These are phyloP conservation scores for Anthrax anthrax DNA, from an alignment of 2,888 invertebrate genomes.

Conservation along the genomic window DNA sequence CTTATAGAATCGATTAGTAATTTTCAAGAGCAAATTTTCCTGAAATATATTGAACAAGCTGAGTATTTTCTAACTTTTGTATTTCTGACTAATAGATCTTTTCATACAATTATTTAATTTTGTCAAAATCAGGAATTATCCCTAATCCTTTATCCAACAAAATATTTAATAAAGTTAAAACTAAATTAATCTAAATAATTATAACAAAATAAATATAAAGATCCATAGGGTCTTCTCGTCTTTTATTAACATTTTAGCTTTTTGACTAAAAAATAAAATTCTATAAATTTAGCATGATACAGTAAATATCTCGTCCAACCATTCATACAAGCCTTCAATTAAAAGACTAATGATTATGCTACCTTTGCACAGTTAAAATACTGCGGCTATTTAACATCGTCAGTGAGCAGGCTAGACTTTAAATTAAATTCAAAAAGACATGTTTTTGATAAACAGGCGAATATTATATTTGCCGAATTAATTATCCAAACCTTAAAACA, in stretches of 20 bases:
- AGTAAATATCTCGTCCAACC: conserved; percentile 51
- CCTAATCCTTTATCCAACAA: no score
- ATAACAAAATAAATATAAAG: conserved; percentile 38
- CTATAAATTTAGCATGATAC: conserved; percentile 40
- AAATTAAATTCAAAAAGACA: conserved; percentile 48
- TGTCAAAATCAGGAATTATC: no score
- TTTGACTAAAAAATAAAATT: conserved; percentile 48
- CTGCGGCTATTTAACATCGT: conserved; percentile 58
- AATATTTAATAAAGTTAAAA: conserved; percentile 33
- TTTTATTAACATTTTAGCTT: conserved; percentile 48
- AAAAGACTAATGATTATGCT: conserved; percentile 70
- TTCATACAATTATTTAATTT: no score
- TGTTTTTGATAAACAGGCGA: conserved; percentile 68
- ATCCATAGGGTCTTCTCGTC: conserved; percentile 72
- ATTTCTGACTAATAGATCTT: no score
- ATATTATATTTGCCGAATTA: conserved; percentile 50
- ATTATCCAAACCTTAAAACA: conserved; percentile 37
- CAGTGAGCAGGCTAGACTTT: conserved; percentile 62
- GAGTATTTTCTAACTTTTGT: no score
- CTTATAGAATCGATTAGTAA: no score
- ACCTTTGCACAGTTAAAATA: conserved; percentile 67
- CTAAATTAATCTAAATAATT: conserved; percentile 15
- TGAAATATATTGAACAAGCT: no score
- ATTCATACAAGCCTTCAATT: conserved; percentile 66
- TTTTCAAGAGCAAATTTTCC: no score